Base-by-base conservation (phyloP, 1,140 invertebrate genomes). In the Zaprionus kolodkinae region DNA sequence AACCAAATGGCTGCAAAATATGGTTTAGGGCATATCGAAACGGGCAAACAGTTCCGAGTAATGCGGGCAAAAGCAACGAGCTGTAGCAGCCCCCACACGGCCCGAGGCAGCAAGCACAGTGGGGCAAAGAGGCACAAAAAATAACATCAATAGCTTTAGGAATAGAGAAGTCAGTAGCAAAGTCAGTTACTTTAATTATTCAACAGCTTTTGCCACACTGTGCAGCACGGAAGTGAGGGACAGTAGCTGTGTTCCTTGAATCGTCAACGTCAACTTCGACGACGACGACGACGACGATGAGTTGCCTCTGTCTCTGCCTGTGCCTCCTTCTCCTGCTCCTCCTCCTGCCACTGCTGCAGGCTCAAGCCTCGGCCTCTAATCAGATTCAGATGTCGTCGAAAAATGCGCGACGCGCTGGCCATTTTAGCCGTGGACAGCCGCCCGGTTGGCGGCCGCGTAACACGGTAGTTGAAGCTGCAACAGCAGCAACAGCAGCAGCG, bases 311-410 rank as follows among this genome's bases (percentile, higher is more conserved):
- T 13, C 15, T 17, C 15, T 30, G 57, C 21, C n/a, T 3, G 27
- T 56, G 66, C 62, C n/a, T n/a, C n/a, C n/a, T n/a, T n/a, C n/a
- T 35, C 27, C 45, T 62, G 71, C 33, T 67, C 17, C 64, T 70
- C 55, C 48, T 66, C 68, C 45, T 62, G 56, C 25, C 15, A 35
- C 15, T n/a, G 57, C 57, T 45, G 21, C 57, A 60, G 21, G 36
- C 36, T 43, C 36, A 59, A 55, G 50, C 70, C 73, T 69, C 48
- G 66, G 72, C 66, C 81, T 89, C 85, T 88, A 88, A 88, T 89
- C 85, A 89, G 85, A 89, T 89, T 89, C 85, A 89, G 85, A 89
- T 89, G 85, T 89, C 85, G 85, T 86, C 85, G 86, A 89, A 89
- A 89, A 89, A 89, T 89, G 85, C 86, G 81, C 81, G 85, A 89